Percentiles rank a stretch among this genome's conserved stretches.
Conservation (phyloP, 2,888 invertebrate species). For the Synanthedon andrenaeformis region DNA sequence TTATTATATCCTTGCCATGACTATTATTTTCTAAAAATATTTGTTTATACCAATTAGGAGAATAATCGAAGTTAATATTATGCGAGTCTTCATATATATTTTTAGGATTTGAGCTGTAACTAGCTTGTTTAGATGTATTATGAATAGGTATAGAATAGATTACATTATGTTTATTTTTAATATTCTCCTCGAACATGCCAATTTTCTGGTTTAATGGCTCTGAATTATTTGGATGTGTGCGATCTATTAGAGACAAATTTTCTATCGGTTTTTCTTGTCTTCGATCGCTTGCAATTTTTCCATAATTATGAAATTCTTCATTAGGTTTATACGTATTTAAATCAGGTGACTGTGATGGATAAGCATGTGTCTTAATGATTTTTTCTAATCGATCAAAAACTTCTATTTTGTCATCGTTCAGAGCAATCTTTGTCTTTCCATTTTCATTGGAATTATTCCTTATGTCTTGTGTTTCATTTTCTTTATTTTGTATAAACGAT, state of each 20-base stretch:
- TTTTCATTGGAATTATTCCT: not conserved
- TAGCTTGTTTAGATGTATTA: too few species aligned
- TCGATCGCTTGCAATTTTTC: not conserved
- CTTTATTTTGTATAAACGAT: not conserved
- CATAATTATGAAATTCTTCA: not conserved
- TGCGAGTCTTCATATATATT: too few species aligned
- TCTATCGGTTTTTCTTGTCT: not conserved
- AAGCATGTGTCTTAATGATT: conserved; percentile 28
- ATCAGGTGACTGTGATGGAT: conserved; percentile 16
- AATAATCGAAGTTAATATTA: too few species aligned
- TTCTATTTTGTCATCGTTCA: conserved; percentile 12
- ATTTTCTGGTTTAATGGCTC: too few species aligned
- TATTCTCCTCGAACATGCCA: too few species aligned
- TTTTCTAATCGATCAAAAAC: conserved; percentile 29
- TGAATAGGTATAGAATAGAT: too few species aligned
- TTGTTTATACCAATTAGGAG: not conserved
- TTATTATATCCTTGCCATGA: too few species aligned
- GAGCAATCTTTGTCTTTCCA: not conserved
- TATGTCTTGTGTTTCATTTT: not conserved
- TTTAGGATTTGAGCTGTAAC: too few species aligned
- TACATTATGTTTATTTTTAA: too few species aligned
- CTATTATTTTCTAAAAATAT: too few species aligned
- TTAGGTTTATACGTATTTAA: conserved; percentile 16
- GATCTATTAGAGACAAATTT: too few species aligned
- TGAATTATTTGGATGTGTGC: too few species aligned